These are phyloP conservation scores for Calonectris borealis DNA, from an alignment of 2,113 vertebrate genomes.

Conservation along the genomic window DNA sequence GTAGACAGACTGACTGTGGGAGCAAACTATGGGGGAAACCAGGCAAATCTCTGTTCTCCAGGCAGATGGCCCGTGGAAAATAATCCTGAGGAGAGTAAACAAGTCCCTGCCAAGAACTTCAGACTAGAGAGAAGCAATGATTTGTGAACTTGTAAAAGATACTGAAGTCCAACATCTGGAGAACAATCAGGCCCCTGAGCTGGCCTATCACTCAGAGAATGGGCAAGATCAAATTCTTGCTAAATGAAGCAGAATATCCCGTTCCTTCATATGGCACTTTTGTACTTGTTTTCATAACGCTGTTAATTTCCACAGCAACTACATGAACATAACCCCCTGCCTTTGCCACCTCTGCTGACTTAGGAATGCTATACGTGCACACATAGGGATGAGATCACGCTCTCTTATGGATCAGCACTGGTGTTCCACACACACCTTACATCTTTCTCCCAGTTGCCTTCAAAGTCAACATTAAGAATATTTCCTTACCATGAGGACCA, in stretches of 20 bases:
- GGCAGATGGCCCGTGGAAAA: conserved; percentile 63
- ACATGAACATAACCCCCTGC: not conserved
- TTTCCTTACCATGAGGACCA: not conserved
- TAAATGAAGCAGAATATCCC: not conserved
- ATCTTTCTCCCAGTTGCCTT: not conserved
- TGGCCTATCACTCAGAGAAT: not conserved
- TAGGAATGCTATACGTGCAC: fast-evolving
- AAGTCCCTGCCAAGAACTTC: conserved; percentile 46
- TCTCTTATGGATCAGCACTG: not conserved
- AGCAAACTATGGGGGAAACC: conserved; percentile 48
- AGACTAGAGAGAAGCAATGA: not conserved
- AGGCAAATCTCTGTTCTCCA: conserved; percentile 54
- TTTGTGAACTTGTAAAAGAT: not conserved
- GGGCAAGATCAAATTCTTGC: not conserved
- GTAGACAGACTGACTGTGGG: conserved; percentile 61
- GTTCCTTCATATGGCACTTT: not conserved
- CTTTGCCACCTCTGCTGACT: not conserved
- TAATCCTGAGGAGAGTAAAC: conserved; percentile 59
- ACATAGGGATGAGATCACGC: not conserved
- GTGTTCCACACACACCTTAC: not conserved
- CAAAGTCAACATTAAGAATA: not conserved
- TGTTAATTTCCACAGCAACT: not conserved
- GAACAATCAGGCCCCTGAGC: not conserved
- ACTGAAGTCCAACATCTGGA: conserved; percentile 32
- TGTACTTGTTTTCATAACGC: not conserved